A percentile compares a stretch with the other conserved stretches of the same genome.
phyloP scores from a whole-genome alignment of 2,888 invertebrate species.

The Hydrotaea diabolus region DNA sequence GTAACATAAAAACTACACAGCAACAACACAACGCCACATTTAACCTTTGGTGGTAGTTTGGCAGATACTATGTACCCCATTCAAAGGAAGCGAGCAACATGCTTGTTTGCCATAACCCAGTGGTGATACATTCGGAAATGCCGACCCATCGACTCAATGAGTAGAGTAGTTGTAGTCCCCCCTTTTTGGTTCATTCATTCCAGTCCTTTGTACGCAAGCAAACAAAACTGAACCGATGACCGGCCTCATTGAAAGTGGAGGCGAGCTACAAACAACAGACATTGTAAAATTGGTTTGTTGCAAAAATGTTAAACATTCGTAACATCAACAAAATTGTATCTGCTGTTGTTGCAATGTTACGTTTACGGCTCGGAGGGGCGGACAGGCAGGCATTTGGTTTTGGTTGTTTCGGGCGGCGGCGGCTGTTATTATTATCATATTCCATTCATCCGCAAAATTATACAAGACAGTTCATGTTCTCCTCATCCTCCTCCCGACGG shows the following conservation, averaged over 20 bases:
- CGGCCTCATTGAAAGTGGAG: conserved; percentile 13
- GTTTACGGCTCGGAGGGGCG: conserved; percentile 31
- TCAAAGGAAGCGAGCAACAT: conserved; percentile 33
- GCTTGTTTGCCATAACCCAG: conserved; percentile 42
- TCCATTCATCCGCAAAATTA: conserved; percentile 66
- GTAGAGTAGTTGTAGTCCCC: not conserved
- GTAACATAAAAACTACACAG: conserved; percentile 37
- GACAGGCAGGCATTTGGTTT: conserved; percentile 26
- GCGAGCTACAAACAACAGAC: conserved; percentile 16
- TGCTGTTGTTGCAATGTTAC: conserved; percentile 46
- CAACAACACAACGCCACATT: conserved; percentile 53
- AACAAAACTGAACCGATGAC: not conserved
- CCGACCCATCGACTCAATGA: not conserved
- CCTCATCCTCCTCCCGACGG: not conserved
- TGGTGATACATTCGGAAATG: conserved; percentile 31
- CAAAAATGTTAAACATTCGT: conserved; percentile 66
- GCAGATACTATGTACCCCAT: too few relatives aligned
- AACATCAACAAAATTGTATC: conserved; percentile 61
- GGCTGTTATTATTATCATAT: conserved; percentile 66
- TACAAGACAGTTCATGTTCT: conserved; percentile 64
- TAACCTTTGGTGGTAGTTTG: conserved; percentile 64
- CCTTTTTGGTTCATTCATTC: conserved; percentile 44
- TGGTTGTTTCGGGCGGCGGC: conserved; percentile 31
- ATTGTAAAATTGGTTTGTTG: conserved; percentile 65
- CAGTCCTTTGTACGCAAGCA: conserved; percentile 4